Conservation (phyloP, 2,797 vertebrate genomes). For the Amniataba percoides region DNA sequence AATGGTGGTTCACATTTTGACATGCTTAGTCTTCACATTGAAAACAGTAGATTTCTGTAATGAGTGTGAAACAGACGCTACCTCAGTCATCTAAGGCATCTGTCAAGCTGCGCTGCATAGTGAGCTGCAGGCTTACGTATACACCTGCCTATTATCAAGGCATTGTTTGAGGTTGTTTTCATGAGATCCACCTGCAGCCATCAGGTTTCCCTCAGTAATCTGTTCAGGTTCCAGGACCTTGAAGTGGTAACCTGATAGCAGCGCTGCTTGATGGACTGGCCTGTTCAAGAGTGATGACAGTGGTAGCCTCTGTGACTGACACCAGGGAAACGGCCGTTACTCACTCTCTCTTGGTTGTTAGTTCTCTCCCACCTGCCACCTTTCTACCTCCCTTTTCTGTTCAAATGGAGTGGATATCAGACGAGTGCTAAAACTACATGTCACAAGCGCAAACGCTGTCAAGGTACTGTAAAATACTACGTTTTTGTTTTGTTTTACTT, state of each 20-base stretch:
- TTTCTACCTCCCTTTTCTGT: slow-evolving; percentile 99
- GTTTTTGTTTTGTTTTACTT: slow-evolving; percentile 51
- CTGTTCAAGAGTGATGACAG: slow-evolving; percentile 60
- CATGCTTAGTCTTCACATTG: slow-evolving; percentile 13
- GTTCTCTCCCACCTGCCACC: slow-evolving; percentile 97
- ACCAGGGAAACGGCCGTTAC: slow-evolving; percentile 66
- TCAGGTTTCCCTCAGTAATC: slow-evolving; percentile 10
- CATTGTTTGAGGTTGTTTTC: slow-evolving; percentile 6
- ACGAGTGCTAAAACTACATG: slow-evolving; percentile 94
- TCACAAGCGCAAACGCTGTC: slow-evolving; percentile 96
- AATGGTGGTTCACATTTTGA: background rate
- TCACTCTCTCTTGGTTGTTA: slow-evolving; percentile 97
- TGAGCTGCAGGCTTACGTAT: background rate
- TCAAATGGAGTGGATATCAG: slow-evolving; percentile 99
- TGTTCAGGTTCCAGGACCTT: slow-evolving; percentile 13
- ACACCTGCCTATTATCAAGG: background rate
- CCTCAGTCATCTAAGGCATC: slow-evolving; percentile 53
- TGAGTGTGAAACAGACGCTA: slow-evolving; percentile 50
- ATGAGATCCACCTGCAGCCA: slow-evolving; percentile 11
- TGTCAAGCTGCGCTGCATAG: slow-evolving; percentile 66
- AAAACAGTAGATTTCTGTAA: slow-evolving; percentile 15
- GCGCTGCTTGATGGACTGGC: slow-evolving; percentile 62
- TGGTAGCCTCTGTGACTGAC: slow-evolving; percentile 65
- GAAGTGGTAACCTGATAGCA: slow-evolving; percentile 47
- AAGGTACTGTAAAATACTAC: slow-evolving; percentile 94